Base-by-base conservation (phyloP, 1,140 invertebrate species). In the Planococcus citri region DNA sequence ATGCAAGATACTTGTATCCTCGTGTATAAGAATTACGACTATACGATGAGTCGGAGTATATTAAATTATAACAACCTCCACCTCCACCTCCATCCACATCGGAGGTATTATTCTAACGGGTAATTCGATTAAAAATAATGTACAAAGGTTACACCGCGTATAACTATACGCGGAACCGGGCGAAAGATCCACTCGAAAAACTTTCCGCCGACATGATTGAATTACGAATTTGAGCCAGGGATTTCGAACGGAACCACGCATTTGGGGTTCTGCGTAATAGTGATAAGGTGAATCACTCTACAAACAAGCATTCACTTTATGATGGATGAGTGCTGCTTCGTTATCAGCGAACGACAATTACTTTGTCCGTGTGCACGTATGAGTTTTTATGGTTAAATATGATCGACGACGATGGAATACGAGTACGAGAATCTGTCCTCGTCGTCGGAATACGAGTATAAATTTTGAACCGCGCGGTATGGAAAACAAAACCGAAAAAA, bases 281-380 rank as follows among this genome's bases (percentile, higher is more conserved):
- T 64, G 60, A 64, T 64, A 64, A 64, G 60, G 60, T 64, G 60
- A 64, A 64, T 64, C 60, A 64, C 24, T 64, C 22, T 64, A 64
- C 60, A 64, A 64, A 64, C 60, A 64, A 64, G 60, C 60, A 64
- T 64, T 64, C 60, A 27, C 60, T 64, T 64, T 64, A 64, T 64
- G 60, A 64, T 64, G 60, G 60, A 64, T 64, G 60, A 64, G 60
- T 64, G 60, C 25, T 25, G 60, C 25, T 27, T 64, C 60, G 60
- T 64, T 64, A 64, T 64, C 60, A 64, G 60, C 60, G 22, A 27
- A 64, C 22, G 21, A 64, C 60, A 27, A 64, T 25, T 64, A 64
- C 60, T 51, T 51, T 3, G 41, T 17, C 33, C 33, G 33, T 37
- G 14, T 20, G 41, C 41, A 17, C 41, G 41, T 51, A 51, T 51